Conservation (phyloP, 2,113 vertebrate genomes). For the Cygnus buccinator region DNA sequence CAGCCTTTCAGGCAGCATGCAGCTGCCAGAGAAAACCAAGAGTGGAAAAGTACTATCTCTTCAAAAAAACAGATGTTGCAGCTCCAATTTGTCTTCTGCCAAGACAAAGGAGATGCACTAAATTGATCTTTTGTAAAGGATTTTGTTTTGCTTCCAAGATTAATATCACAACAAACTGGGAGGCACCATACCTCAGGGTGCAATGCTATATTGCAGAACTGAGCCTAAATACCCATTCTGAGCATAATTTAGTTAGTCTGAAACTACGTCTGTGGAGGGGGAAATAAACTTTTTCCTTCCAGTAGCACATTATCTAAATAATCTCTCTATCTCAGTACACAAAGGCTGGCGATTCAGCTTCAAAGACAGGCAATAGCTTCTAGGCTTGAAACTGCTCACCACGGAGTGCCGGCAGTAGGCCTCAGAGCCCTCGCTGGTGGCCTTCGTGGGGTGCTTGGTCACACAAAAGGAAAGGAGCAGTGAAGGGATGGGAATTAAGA, state of each 20-base stretch:
- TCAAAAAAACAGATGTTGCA: slow-evolving; percentile 66
- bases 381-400: neutral
- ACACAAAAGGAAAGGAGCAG: neutral
- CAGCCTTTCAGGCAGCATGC: neutral
- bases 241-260: slow-evolving; percentile 39
- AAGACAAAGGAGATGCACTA: slow-evolving; percentile 68
- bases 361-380: neutral
- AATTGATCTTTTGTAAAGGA: slow-evolving; percentile 62
- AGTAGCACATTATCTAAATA: neutral
- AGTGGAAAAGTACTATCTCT: slow-evolving; percentile 62
- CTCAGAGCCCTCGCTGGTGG: neutral
- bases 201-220: slow-evolving; percentile 5
- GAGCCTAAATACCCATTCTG: slow-evolving; percentile 33
- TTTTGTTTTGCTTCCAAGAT: slow-evolving; percentile 66
- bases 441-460: neutral
- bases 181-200: slow-evolving; percentile 50
- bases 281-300: slow-evolving; percentile 4
- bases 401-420: neutral
- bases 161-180: slow-evolving; percentile 64
- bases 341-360: neutral
- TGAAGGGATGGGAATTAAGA: neutral
- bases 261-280: neutral
- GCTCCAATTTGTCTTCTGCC: slow-evolving; percentile 59
- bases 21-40: slow-evolving; percentile 61
- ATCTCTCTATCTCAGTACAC: neutral